These are phyloP conservation scores for Caenorhabditis wallacei DNA, from an alignment of 2,888 invertebrate genomes.

Conservation along the genomic window DNA sequence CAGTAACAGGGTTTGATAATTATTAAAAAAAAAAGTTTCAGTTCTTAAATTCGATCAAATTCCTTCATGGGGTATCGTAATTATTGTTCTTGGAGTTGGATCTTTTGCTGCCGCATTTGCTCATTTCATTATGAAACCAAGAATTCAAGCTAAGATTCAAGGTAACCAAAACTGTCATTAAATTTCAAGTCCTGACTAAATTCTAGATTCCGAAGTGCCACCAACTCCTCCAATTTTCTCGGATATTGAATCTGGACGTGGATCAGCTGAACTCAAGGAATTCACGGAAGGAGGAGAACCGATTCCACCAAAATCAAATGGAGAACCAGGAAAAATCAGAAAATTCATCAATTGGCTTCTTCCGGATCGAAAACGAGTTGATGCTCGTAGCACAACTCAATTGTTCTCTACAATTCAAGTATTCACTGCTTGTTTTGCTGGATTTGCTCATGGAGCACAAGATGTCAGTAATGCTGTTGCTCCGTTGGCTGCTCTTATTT, in stretches of 20 bases:
- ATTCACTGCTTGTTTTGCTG: conserved; percentile 96
- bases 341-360: conserved; percentile 73
- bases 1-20: neutral
- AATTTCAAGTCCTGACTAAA: neutral
- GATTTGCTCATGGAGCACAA: conserved; percentile 97
- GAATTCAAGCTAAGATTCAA: conserved; percentile 73
- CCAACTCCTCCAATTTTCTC: conserved; percentile 59
- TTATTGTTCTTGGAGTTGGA: conserved; percentile 88
- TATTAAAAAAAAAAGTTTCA: conserved; percentile 83
- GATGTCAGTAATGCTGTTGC: conserved; percentile 99
- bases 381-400: conserved; percentile 71
- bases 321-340: conserved; percentile 38
- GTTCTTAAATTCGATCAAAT: conserved; percentile 93
- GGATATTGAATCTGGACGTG: conserved; percentile 52
- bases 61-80: conserved; percentile 87
- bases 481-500: conserved; percentile 94
- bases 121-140: conserved; percentile 77
- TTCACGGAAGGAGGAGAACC: conserved; percentile 9
- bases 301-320: conserved; percentile 16
- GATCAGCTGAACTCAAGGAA: conserved; percentile 39
- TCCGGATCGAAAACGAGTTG: conserved; percentile 68
- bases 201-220: conserved; percentile 47
- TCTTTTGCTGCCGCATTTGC: conserved; percentile 84
- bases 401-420: conserved; percentile 96
- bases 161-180: neutral